Evolutionary conservation across 2,888 invertebrate species (phyloP), one percentile per base, ranked within the genome.

Genomic region (Diabrotica balteata): DNA sequence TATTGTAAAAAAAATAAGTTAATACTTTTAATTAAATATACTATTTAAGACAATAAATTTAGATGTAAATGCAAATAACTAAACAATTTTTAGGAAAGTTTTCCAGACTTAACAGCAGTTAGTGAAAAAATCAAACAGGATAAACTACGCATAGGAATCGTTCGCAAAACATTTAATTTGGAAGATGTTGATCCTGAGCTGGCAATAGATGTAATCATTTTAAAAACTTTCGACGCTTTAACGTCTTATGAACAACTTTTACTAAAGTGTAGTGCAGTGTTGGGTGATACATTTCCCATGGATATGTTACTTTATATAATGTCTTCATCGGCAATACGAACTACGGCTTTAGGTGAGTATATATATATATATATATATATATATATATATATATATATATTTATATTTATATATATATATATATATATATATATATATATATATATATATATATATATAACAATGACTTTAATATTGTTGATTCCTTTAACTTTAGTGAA

Each of bases 221-320:
- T 90, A 73, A 89, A 88, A 80, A 86, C 88, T 0, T 90, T 89
- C 75, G 91, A 91, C 78, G 88, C 89, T 0, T 77, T 91, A 68
- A 87, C 86, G 4, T 87, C 89, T 0, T 87, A 88, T 70, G 90
- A 90, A 78, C 90, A 91, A 80, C 84, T 89, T 76, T 76, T 91
- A 10, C 77, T 91, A 45, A 91, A 91, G 81, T 89, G 88, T 73
- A 88, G 89, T 8, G 86, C 90, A 0, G 88, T 90, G 5, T 82
- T 91, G 8, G 91, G 91, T 0, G 88, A 88, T 63, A 85, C 86
- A n/a, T 88, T 91, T 73, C 86, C 88, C 0, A 84, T 90, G 71
- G 82, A 85, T 22, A 89, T 90, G 87, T 78, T 91, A 9, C 77
- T 86, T 52, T 86, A 86, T 76, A 80, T 90, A 47, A 84, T 90